Conservation (phyloP, 1,140 invertebrate genomes). For the Amyelois transitella region DNA sequence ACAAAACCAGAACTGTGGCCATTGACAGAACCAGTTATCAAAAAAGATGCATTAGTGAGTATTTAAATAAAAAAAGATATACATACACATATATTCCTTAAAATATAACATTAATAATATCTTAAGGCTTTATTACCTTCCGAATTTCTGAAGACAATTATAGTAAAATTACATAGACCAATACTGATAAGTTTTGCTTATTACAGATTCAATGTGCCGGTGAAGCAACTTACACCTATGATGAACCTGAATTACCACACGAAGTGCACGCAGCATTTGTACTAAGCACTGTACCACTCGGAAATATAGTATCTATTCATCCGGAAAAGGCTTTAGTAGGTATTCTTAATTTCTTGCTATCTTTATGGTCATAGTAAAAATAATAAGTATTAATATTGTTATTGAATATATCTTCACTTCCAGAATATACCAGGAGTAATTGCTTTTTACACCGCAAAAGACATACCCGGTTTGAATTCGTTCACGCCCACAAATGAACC, state of each 20-base stretch:
- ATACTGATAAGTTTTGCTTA: slow-evolving; percentile 1
- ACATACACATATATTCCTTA: too few species aligned
- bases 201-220: slow-evolving; percentile 77
- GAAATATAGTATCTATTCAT: slow-evolving; percentile 76
- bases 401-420: slow-evolving; percentile 15
- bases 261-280: slow-evolving; percentile 80
- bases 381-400: not conserved
- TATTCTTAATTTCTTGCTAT: slow-evolving; percentile 2
- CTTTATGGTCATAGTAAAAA: too few species aligned
- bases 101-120: too few species aligned
- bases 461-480: slow-evolving; percentile 83
- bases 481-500: slow-evolving; percentile 47
- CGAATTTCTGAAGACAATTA: too few species aligned
- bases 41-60: slow-evolving; percentile 75
- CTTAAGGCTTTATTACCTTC: too few species aligned
- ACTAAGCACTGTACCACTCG: slow-evolving; percentile 71
- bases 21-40: slow-evolving; percentile 79
- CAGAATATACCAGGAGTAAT: slow-evolving; percentile 80
- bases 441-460: slow-evolving; percentile 80
- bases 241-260: slow-evolving; percentile 72
- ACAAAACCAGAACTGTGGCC: slow-evolving; percentile 79
- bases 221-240: slow-evolving; percentile 79
- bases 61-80: too few species aligned
- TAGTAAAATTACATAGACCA: not conserved
- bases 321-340: slow-evolving; percentile 76